Evolutionary conservation across 2,888 invertebrate genomes (phyloP).

Genomic region (Baronia brevicornis): DNA sequence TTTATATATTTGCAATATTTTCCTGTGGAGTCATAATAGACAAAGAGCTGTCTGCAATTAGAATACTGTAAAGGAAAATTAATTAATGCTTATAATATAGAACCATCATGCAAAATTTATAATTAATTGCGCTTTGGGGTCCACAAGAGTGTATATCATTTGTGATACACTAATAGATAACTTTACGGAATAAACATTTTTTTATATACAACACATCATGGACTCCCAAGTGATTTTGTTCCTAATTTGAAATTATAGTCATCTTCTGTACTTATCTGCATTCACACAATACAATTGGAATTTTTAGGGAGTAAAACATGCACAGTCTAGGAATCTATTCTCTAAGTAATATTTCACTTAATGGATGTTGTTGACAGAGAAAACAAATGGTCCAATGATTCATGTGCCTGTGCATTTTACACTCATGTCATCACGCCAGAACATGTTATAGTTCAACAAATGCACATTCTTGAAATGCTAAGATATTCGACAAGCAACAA

Average conservation of each 20-base stretch:
- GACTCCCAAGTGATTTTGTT: conserved; percentile 11
- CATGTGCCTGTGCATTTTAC: conserved; percentile 42
- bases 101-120: conserved; percentile 35
- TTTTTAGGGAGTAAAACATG: conserved; percentile 55
- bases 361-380: conserved; percentile 36
- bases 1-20: conserved; percentile 30
- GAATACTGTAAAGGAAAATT: conserved; percentile 27
- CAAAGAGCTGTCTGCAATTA: conserved; percentile 52
- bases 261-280: conserved; percentile 56
- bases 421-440: conserved; percentile 43
- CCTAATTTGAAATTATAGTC: conserved; percentile 18
- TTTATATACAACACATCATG: conserved; percentile 11
- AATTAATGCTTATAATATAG: conserved; percentile 21
- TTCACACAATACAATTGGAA: conserved; percentile 56
- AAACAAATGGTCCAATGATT: conserved; percentile 18
- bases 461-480: conserved; percentile 65
- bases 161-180: conserved; percentile 12
- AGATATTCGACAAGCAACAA: conserved; percentile 51
- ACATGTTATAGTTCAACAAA: conserved; percentile 56
- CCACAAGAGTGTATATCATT: conserved; percentile 19
- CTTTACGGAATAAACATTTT: conserved; percentile 10
- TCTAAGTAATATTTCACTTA: conserved; percentile 28
- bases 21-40: conserved; percentile 50
- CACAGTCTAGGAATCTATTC: conserved; percentile 49
- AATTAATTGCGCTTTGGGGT: conserved; percentile 34